phyloP scores from a whole-genome alignment of 2,797 vertebrate species.

The Fistularia tabacaria region DNA sequence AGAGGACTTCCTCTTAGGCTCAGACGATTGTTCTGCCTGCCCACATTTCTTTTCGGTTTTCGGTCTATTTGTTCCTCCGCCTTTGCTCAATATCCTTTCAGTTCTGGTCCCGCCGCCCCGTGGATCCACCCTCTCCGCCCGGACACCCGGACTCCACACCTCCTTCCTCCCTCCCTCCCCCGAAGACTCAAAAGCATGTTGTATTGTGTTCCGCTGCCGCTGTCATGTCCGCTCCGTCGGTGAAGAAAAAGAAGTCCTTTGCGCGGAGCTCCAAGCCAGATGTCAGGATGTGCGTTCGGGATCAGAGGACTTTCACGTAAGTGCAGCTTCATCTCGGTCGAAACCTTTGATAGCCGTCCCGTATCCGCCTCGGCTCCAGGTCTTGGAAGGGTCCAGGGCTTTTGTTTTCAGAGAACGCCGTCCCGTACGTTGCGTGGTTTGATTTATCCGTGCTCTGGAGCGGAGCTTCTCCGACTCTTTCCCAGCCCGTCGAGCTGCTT shows the following conservation, averaged over 20 bases:
- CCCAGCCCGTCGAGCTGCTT: too few relatives aligned
- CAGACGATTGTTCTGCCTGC: slow-evolving; percentile 3
- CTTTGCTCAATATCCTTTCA: background rate
- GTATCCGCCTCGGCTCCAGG: too few relatives aligned
- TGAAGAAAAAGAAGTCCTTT: slow-evolving; percentile 67
- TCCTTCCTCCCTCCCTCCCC: slow-evolving; percentile 8
- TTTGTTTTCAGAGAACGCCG: too few relatives aligned
- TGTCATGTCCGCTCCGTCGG: slow-evolving; percentile 61
- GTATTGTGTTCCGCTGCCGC: slow-evolving; percentile 3
- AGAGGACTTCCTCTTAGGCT: slow-evolving; percentile 37
- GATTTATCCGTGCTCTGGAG: too few relatives aligned
- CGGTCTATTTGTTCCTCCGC: background rate
- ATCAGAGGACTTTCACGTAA: slow-evolving; percentile 64
- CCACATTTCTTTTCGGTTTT: background rate
- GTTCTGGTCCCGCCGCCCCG: background rate
- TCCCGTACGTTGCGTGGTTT: too few relatives aligned
- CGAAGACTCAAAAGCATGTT: slow-evolving; percentile 52
- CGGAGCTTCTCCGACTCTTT: too few relatives aligned
- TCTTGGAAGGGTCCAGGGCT: too few relatives aligned
- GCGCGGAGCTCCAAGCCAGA: slow-evolving; percentile 41
- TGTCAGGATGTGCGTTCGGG: slow-evolving; percentile 65
- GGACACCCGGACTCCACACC: background rate
- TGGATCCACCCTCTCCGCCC: background rate
- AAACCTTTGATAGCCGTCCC: too few relatives aligned
- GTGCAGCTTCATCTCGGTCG: slow-evolving; percentile 19